Percentiles rank a stretch among this genome's conserved stretches.
phyloP scores from a whole-genome alignment of 2,888 invertebrate species.

The Monoplex corrugatus region DNA sequence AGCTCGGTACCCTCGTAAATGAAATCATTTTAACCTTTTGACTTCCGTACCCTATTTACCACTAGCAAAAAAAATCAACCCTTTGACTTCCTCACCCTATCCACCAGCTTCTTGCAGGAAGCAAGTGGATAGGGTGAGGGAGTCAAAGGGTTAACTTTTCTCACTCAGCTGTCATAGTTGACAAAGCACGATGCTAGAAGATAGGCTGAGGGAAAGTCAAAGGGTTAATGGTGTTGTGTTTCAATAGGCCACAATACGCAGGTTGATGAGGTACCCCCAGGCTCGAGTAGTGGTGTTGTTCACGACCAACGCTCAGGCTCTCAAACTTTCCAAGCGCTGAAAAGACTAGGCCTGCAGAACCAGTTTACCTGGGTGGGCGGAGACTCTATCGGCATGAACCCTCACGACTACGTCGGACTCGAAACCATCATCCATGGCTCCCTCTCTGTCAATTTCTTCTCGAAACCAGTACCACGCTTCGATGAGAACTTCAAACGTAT shows the following conservation, averaged over 20 bases:
- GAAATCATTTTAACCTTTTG: too few species aligned
- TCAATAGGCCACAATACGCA: neutral
- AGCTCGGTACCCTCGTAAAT: too few species aligned
- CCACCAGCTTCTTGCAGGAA: too few species aligned
- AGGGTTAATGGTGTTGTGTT: too few species aligned
- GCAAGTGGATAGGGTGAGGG: too few species aligned
- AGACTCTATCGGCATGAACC: constrained; percentile 27
- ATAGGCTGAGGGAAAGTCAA: too few species aligned
- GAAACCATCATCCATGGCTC: neutral
- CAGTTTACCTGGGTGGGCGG: constrained; percentile 31
- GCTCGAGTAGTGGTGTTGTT: constrained; percentile 33
- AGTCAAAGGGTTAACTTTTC: too few species aligned
- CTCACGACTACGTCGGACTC: neutral
- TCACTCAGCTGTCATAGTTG: too few species aligned
- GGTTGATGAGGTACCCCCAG: neutral
- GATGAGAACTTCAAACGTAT: constrained; percentile 34
- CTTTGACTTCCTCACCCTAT: too few species aligned
- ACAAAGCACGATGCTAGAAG: too few species aligned
- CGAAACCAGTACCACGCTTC: constrained; percentile 35
- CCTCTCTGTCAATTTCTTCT: constrained; percentile 29
- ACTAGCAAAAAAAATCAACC: too few species aligned
- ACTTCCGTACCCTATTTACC: too few species aligned
- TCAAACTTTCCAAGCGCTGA: neutral
- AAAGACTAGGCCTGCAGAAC: neutral
- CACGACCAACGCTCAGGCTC: constrained; percentile 6